phyloP scores from a whole-genome alignment of 2,888 invertebrate species.

The Tholera decimalis region DNA sequence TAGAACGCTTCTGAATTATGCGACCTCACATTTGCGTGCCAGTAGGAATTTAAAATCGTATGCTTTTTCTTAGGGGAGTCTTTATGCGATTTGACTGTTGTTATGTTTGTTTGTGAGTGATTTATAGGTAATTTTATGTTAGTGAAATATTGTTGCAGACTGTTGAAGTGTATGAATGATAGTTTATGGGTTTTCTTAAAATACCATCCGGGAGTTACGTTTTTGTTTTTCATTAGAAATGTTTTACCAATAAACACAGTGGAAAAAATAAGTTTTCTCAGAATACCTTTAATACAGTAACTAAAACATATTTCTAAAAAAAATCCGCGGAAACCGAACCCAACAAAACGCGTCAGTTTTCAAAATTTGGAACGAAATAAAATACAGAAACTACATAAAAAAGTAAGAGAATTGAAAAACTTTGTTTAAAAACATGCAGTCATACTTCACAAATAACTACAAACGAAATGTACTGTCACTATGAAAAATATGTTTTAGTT shows the following conservation, averaged over 20 bases:
- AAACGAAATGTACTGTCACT: neutral
- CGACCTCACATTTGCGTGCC: conserved; percentile 71
- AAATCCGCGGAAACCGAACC: neutral
- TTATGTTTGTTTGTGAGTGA: conserved; percentile 6
- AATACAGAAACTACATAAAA: neutral
- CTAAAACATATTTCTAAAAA: conserved; percentile 7
- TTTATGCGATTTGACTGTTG: conserved; percentile 32
- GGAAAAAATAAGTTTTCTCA: neutral
- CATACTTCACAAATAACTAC: conserved; percentile 2
- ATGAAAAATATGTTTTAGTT: neutral
- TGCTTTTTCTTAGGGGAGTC: conserved; percentile 53
- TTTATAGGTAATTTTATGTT: conserved; percentile 1
- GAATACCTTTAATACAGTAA: neutral
- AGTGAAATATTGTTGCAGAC: neutral
- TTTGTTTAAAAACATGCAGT: conserved; percentile 26
- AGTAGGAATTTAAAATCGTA: conserved; percentile 67
- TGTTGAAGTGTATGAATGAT: neutral
- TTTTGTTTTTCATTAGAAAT: too few species aligned
- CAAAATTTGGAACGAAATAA: conserved; percentile 25
- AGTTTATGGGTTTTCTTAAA: neutral
- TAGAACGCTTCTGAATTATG: conserved; percentile 54
- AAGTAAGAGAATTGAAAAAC: neutral
- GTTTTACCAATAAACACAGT: neutral
- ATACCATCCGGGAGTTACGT: too few species aligned
- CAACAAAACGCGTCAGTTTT: conserved; percentile 14